A percentile compares a stretch with the other conserved stretches of the same genome.
Conservation (phyloP, 2,113 vertebrate genomes). For the Mesoclemmys tuberculata region DNA sequence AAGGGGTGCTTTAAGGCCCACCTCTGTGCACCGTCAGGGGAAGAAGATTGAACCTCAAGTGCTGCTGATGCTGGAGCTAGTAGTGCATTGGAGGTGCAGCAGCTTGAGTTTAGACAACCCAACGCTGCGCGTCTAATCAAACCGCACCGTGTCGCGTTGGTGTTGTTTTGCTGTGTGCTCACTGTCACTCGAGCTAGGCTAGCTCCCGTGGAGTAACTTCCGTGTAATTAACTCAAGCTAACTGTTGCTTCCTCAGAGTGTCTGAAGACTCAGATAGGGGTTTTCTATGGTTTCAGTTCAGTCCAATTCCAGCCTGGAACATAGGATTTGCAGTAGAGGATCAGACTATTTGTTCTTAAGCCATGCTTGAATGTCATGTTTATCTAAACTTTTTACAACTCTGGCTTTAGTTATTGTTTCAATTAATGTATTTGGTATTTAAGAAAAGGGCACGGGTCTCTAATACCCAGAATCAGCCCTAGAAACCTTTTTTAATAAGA, state of each 20-base stretch:
- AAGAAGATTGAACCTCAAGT: background rate
- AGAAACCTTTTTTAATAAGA: background rate
- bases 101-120: background rate
- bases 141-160: background rate
- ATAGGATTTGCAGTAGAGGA: background rate
- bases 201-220: background rate
- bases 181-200: background rate
- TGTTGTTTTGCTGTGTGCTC: background rate
- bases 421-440: background rate
- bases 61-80: fast-evolving
- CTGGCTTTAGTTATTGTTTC: background rate
- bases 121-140: background rate
- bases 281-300: background rate
- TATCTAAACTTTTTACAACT: background rate
- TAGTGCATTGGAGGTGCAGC: background rate
- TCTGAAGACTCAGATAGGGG: background rate
- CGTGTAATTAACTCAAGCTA: fast-evolving
- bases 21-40: background rate
- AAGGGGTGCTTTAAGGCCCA: background rate
- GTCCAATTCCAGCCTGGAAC: fast-evolving
- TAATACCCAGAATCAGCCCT: background rate
- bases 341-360: background rate
- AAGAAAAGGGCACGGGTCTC: background rate
- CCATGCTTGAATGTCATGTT: background rate
- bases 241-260: fast-evolving